Conservation (phyloP, 2,888 invertebrate species). For the Oscheius myriophilus region DNA sequence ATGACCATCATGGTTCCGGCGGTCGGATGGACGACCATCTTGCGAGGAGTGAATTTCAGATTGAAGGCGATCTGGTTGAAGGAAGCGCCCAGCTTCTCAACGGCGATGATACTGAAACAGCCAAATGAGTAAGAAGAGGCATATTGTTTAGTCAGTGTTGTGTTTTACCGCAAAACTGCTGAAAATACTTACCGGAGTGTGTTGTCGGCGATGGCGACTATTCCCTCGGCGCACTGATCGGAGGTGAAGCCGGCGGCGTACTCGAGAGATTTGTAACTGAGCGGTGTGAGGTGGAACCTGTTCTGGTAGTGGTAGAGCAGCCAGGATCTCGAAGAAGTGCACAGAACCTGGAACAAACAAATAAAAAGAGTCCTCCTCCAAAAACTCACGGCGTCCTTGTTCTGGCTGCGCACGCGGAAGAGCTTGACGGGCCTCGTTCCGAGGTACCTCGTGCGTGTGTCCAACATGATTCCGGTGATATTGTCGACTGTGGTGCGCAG, state of each 20-base stretch:
- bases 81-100: constrained; percentile 96
- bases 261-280: constrained; percentile 86
- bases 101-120: constrained; percentile 84
- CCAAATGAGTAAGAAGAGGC: too few relatives aligned
- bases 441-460: constrained; percentile 94
- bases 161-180: neutral
- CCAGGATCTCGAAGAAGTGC: constrained; percentile 98
- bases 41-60: constrained; percentile 88
- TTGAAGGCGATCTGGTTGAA: constrained; percentile 92
- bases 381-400: constrained; percentile 84
- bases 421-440: constrained; percentile 94
- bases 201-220: constrained; percentile 97
- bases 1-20: constrained; percentile 88
- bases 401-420: constrained; percentile 93
- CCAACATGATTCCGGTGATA: constrained; percentile 93
- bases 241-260: constrained; percentile 93
- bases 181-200: constrained; percentile 79
- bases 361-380: neutral
- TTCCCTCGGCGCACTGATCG: constrained; percentile 98
- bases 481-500: constrained; percentile 92
- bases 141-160: neutral
- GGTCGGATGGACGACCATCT: constrained; percentile 86
- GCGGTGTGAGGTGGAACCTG: constrained; percentile 75
- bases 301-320: constrained; percentile 97
- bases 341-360: constrained; percentile 77